Conservation (phyloP, 2,888 invertebrate genomes). For the Cactoblastis cactorum region DNA sequence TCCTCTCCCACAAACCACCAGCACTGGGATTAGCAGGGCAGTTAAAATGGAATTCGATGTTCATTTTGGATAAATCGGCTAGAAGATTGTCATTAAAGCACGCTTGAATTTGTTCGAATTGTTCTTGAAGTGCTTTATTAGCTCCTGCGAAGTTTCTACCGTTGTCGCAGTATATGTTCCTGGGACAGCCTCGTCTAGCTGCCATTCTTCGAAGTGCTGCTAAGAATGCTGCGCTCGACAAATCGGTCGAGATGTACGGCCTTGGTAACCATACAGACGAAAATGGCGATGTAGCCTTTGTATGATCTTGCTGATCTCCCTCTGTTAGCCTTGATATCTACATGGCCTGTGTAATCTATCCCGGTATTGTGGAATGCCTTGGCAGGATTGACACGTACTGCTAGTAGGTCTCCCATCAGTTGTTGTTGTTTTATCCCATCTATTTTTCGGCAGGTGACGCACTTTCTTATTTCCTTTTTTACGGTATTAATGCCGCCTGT, state of each 20-base stretch:
- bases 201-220: constrained; percentile 4
- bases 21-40: not conserved
- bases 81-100: not conserved
- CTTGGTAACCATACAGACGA: not conserved
- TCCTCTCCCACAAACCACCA: constrained; percentile 9
- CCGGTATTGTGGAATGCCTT: not conserved
- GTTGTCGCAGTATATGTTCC: not conserved
- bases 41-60: no score
- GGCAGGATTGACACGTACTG: not conserved
- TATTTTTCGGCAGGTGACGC: not conserved
- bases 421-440: not conserved
- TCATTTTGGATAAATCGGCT: not conserved
- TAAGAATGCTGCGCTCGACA: not conserved
- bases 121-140: not conserved
- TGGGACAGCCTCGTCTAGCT: not conserved
- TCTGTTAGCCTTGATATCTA: not conserved
- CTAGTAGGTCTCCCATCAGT: not conserved
- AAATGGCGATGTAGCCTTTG: not conserved
- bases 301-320: not conserved
- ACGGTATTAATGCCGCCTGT: no score
- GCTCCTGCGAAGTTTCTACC: not conserved
- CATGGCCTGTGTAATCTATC: not conserved
- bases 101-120: not conserved
- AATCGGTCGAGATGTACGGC: not conserved
- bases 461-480: not conserved